A percentile compares a stretch with the other conserved stretches of the same genome.
Evolutionary conservation across 2,113 vertebrate genomes (phyloP).

Genomic region (Melanostigma gelatinosum): DNA sequence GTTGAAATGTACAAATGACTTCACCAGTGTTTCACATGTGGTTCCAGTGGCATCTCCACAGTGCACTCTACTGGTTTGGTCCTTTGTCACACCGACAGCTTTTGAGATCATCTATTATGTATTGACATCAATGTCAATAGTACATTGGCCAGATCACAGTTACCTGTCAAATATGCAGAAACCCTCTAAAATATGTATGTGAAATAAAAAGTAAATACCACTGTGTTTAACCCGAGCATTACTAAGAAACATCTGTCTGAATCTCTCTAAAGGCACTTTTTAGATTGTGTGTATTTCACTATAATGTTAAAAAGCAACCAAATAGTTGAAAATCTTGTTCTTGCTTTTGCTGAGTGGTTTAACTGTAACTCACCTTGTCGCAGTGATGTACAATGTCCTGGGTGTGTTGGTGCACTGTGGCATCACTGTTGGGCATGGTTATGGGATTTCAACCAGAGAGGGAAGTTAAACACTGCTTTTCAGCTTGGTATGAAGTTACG

Average conservation of each 20-base stretch:
- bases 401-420: too few relatives aligned
- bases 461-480: too few relatives aligned
- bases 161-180: neutral
- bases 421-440: neutral
- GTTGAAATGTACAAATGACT: conserved; percentile 11
- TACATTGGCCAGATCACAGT: neutral
- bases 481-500: neutral
- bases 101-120: neutral
- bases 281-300: too few relatives aligned
- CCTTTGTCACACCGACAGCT: conserved; percentile 3
- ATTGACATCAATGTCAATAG: neutral
- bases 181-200: neutral
- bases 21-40: neutral
- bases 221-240: neutral
- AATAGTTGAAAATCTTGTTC: neutral
- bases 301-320: neutral
- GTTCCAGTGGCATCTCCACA: conserved; percentile 3
- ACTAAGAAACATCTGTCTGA: neutral
- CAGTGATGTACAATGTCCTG: neutral
- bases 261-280: neutral
- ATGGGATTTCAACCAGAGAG: too few relatives aligned
- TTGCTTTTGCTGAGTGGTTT: neutral
- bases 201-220: neutral
- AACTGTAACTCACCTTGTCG: neutral
- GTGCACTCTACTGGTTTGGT: conserved; percentile 35